These are phyloP conservation scores for Charina bottae DNA, from an alignment of 2,113 vertebrate genomes.

Conservation along the genomic window DNA sequence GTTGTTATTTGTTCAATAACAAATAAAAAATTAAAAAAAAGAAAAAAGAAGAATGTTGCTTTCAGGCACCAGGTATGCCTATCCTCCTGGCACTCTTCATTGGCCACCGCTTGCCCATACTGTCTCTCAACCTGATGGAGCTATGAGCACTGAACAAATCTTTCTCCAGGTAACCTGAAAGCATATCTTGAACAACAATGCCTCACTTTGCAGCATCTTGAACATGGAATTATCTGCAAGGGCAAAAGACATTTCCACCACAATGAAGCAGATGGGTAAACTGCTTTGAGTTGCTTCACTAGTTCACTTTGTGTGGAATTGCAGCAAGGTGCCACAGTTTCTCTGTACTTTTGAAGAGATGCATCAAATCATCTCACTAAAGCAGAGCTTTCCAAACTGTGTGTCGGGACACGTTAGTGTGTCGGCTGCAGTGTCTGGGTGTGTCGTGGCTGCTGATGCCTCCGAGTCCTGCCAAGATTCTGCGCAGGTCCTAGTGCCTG, in stretches of 20 bases:
- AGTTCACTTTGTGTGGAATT: background rate
- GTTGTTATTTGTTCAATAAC: background rate
- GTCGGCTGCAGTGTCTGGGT: too few relatives aligned
- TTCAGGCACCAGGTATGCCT: background rate
- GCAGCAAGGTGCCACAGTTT: background rate
- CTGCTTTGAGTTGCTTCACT: background rate
- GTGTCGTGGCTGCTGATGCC: too few relatives aligned
- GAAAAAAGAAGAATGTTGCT: background rate
- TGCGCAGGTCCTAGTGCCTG: too few relatives aligned
- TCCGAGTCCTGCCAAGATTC: too few relatives aligned
- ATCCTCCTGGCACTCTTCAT: too few relatives aligned
- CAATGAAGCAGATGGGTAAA: background rate
- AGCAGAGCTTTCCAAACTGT: too few relatives aligned
- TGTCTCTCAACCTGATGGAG: background rate
- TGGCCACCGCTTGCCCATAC: too few relatives aligned
- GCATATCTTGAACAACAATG: background rate
- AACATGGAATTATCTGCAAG: background rate
- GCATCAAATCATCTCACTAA: background rate
- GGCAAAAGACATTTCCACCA: background rate
- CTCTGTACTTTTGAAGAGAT: background rate
- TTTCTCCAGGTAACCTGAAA: background rate
- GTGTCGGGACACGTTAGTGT: too few relatives aligned
- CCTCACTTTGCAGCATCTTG: background rate
- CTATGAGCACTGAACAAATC: background rate
- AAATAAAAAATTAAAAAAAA: too few relatives aligned